Base-by-base conservation (phyloP, 2,113 vertebrate genomes). In the Hucho hucho region DNA sequence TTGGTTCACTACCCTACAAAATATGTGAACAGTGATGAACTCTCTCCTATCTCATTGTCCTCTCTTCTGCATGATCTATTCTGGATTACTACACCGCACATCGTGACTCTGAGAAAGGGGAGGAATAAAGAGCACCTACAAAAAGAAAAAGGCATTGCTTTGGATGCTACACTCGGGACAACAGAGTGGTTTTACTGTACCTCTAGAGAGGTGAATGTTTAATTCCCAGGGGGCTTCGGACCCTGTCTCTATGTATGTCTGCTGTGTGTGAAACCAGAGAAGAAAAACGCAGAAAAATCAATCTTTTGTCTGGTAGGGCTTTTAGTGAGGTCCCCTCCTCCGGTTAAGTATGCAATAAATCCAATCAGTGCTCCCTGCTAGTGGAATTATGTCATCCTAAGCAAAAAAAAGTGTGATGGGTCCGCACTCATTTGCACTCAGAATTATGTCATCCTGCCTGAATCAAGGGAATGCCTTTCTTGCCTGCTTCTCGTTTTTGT, bases 261-360 rank as follows among this genome's bases (percentile, higher is more conserved):
- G 70, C 26, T 79, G 26, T 83, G 64, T 70, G 74, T 72, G 74
- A 74, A 83, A 73, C 64, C 56, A 74, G 37, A 84, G 43, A 77
- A 24, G 59, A 26, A 28, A 71, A 66, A 66, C 49, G 68, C 74
- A 66, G 81, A 79, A 70, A 89, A 88, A 88, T 90, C 86, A 83
- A 87, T 88, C 70, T 76, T 86, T 91, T 89, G 79, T 83, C 84
- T 91, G 72, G 70, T 82, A 86, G 81, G 68, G 64, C 76, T 72
- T 74, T 77, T 66, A 68, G 73, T 81, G 66, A 76, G 77, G 25
- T 72, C 58, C 26, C 16, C 66, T 63, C 77, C 59, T 84, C 76
- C 73, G 64, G 20, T 86, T 69, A 82, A 75, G 79, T 88, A 87
- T 87, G 87, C 91, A 92, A 90, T 86, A 87, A 77, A 79, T 82